Conservation (phyloP, 1,140 invertebrate genomes). For the Steinernema feltiae region DNA sequence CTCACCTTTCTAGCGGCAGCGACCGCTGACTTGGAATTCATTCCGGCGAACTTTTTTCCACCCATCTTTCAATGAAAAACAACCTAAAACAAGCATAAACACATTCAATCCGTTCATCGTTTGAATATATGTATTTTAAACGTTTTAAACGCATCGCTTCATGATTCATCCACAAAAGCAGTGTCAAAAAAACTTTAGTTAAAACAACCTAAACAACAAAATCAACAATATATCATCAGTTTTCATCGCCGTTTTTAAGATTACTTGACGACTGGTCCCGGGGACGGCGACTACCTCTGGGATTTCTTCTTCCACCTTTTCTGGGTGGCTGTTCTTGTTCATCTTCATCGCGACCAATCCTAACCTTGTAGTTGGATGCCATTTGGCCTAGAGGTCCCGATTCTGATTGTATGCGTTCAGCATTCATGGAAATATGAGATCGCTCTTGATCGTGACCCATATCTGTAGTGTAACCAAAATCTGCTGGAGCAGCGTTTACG, state of each 20-base stretch:
- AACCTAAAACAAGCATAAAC: too few species aligned
- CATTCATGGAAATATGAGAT: background rate
- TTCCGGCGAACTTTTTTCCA: conserved; percentile 81
- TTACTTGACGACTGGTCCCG: background rate
- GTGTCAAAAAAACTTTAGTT: too few species aligned
- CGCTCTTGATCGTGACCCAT: too few species aligned
- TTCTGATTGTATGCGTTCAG: background rate
- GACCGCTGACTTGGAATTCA: conserved; percentile 80
- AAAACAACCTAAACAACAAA: background rate
- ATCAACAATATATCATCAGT: background rate
- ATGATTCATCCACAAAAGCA: too few species aligned
- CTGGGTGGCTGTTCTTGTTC: background rate
- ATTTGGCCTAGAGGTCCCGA: background rate
- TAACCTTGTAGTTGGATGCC: background rate
- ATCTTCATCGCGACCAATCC: background rate
- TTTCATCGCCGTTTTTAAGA: background rate
- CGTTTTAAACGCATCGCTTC: too few species aligned
- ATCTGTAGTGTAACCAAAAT: background rate
- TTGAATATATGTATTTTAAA: too few species aligned
- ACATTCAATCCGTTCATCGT: too few species aligned
- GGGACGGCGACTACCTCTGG: too few species aligned
- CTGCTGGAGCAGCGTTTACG: background rate
- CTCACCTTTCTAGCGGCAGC: too few species aligned
- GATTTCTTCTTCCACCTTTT: background rate
- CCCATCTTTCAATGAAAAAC: too few species aligned